These are phyloP conservation scores for Anastrepha ludens DNA, from an alignment of 1,140 invertebrate species.

Conservation along the genomic window DNA sequence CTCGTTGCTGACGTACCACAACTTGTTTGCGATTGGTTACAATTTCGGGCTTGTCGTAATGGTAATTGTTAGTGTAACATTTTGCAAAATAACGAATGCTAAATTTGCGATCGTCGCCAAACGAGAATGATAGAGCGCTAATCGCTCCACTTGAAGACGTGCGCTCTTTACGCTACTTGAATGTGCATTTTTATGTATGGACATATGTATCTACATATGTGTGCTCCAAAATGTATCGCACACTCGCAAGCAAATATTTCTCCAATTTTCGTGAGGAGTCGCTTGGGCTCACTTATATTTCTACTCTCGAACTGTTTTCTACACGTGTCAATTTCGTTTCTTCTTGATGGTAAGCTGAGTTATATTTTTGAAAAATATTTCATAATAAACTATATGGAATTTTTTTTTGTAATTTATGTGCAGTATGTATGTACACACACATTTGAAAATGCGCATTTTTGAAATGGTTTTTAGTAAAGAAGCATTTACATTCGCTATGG, in stretches of 20 bases:
- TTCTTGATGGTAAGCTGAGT: too few relatives aligned
- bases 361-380: too few relatives aligned
- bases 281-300: neutral
- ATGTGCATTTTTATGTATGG: neutral
- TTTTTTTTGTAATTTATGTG: too few relatives aligned
- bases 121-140: neutral
- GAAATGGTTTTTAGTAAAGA: too few relatives aligned
- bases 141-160: neutral
- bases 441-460: too few relatives aligned
- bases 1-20: neutral
- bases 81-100: neutral
- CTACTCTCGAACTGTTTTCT: neutral
- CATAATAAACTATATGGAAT: too few relatives aligned
- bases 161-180: neutral
- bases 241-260: neutral
- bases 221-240: neutral
- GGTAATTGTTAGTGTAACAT: neutral
- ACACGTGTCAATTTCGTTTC: neutral
- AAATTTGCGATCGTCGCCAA: neutral
- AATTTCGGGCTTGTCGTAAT: neutral
- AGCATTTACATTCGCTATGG: too few relatives aligned
- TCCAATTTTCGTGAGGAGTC: neutral
- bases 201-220: neutral
- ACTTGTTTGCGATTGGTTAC: neutral
- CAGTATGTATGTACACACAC: too few relatives aligned